Evolutionary conservation across 2,797 vertebrate genomes (phyloP).

Genomic region (Hydrocynus forskahlii): DNA sequence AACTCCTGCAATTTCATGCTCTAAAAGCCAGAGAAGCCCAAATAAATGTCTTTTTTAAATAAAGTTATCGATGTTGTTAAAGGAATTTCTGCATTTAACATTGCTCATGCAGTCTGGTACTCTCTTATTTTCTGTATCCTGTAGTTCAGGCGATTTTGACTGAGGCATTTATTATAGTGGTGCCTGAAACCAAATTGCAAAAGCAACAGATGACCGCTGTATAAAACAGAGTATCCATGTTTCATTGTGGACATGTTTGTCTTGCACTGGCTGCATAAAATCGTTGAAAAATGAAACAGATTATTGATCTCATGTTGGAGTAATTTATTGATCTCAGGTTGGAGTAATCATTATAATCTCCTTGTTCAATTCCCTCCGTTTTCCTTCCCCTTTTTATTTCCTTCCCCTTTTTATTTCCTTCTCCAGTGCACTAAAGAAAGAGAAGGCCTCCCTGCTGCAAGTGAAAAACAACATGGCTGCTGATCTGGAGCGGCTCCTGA

Average conservation of each 20-base stretch:
- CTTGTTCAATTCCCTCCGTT: no score
- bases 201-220: background rate
- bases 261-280: background rate
- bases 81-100: background rate
- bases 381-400: no score
- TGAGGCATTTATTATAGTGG: no score
- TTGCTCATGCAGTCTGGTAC: background rate
- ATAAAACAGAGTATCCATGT: background rate
- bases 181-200: background rate
- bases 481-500: conserved; percentile 94
- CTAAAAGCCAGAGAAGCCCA: background rate
- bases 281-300: background rate
- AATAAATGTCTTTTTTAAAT: no score
- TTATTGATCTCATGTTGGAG: background rate
- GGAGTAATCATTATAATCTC: no score
- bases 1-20: background rate
- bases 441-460: conserved; percentile 85
- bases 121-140: background rate
- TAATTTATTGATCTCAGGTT: background rate
- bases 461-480: conserved; percentile 95
- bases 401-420: background rate
- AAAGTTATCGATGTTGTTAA: background rate
- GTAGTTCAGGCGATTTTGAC: no score
- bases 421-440: conserved; percentile 89
- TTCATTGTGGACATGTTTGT: background rate